Evolutionary conservation across 1,140 invertebrate species (phyloP).

Genomic region (Bombus haemorrhoidalis): DNA sequence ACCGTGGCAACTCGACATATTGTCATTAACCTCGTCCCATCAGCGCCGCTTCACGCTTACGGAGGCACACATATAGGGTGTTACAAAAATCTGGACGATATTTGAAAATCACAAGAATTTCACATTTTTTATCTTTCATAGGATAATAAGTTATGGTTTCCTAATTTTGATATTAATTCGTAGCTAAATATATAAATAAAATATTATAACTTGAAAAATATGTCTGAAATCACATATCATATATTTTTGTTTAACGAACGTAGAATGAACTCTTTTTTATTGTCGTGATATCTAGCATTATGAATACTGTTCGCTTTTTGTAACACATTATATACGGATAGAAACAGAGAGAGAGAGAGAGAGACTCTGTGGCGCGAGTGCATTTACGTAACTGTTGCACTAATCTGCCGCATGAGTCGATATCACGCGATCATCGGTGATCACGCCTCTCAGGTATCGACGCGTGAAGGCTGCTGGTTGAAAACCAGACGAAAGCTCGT

Average conservation of each 20-base stretch:
- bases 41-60: constrained; percentile 39
- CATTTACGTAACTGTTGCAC: constrained; percentile 44
- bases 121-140: too few relatives aligned
- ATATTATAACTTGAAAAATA: too few relatives aligned
- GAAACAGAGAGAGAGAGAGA: neutral
- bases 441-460: neutral
- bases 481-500: neutral
- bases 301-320: neutral
- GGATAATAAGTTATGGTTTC: too few relatives aligned
- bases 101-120: too few relatives aligned
- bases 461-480: neutral
- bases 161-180: neutral
- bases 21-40: constrained; percentile 68
- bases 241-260: too few relatives aligned
- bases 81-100: neutral
- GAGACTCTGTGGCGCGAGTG: neutral
- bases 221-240: too few relatives aligned
- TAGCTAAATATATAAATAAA: neutral
- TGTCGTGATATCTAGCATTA: neutral
- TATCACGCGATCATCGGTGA: constrained; percentile 18
- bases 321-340: neutral
- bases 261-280: neutral
- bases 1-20: constrained; percentile 55
- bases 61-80: neutral
- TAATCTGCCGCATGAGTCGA: constrained; percentile 33